Conservation (phyloP, 2,797 vertebrate species). For the Coreius guichenoti region DNA sequence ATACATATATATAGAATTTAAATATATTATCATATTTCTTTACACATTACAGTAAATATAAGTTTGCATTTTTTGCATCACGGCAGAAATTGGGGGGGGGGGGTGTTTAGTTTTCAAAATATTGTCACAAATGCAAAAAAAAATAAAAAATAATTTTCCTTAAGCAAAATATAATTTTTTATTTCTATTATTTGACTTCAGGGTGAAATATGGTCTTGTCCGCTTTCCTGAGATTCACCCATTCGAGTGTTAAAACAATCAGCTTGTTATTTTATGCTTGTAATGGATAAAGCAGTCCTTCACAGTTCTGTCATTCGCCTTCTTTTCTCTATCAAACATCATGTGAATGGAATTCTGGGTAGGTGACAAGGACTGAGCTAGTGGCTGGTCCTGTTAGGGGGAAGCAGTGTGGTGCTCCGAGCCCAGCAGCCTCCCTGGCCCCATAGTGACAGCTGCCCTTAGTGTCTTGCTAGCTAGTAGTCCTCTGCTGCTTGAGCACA, state of each 20-base stretch:
- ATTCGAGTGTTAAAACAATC: conserved; percentile 62
- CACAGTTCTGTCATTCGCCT: conserved; percentile 64
- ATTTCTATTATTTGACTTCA: neutral
- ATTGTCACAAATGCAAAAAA: neutral
- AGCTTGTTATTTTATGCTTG: conserved; percentile 48
- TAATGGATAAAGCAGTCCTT: conserved; percentile 67
- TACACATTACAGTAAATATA: conserved; percentile 12
- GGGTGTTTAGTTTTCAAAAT: conserved; percentile 10
- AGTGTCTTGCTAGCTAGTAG: conserved; percentile 83
- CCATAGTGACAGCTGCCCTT: conserved; percentile 66
- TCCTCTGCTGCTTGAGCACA: conserved; percentile 89
- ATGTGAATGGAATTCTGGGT: conserved; percentile 67
- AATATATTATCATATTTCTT: neutral
- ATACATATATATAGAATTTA: conserved; percentile 18
- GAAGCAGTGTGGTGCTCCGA: conserved; percentile 69
- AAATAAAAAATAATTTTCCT: neutral
- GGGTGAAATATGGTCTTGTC: conserved; percentile 28
- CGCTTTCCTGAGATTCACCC: conserved; percentile 23
- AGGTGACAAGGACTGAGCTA: conserved; percentile 64
- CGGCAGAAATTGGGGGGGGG: neutral
- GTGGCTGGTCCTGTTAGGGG: conserved; percentile 75
- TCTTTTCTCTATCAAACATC: conserved; percentile 62
- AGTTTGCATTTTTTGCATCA: conserved; percentile 12
- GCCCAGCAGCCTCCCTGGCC: conserved; percentile 75
- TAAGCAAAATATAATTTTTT: neutral